A percentile compares a stretch with the other conserved stretches of the same genome.
Conservation (phyloP, 2,797 vertebrate species). For the Sebastes steindachneri region DNA sequence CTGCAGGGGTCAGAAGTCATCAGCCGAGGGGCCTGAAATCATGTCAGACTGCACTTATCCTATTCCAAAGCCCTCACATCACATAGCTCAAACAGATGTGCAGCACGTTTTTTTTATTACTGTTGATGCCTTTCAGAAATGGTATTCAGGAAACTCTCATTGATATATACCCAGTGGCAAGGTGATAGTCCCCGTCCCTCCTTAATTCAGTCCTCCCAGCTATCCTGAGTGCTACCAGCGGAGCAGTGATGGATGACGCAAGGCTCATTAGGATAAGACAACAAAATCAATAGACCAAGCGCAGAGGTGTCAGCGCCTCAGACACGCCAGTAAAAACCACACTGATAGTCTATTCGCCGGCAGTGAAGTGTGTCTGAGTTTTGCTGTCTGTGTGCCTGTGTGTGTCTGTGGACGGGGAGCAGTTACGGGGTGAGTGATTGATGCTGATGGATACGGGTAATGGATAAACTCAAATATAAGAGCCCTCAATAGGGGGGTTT, state of each 20-base stretch:
- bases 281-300: conserved; percentile 76
- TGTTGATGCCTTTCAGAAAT: conserved; percentile 41
- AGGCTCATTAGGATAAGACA: conserved; percentile 78
- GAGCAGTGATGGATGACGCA: conserved; percentile 74
- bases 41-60: conserved; percentile 73
- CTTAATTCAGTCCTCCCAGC: conserved; percentile 60
- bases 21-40: conserved; percentile 73
- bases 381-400: conserved; percentile 21
- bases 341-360: conserved; percentile 49
- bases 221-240: conserved; percentile 51
- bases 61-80: conserved; percentile 45
- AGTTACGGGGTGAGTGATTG: conserved; percentile 62
- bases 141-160: conserved; percentile 43
- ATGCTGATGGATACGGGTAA: conserved; percentile 75
- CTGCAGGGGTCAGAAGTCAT: conserved; percentile 73
- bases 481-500: conserved; percentile 26
- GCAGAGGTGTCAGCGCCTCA: conserved; percentile 64
- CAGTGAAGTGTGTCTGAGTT: conserved; percentile 49
- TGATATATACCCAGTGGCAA: conserved; percentile 66
- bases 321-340: conserved; percentile 61
- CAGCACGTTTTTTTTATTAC: conserved; percentile 14
- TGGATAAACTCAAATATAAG: conserved; percentile 70
- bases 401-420: conserved; percentile 29
- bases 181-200: conserved; percentile 58
- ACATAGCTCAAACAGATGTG: conserved; percentile 47